Base-by-base conservation (phyloP, 1,140 invertebrate species). In the Aphelenchoides avenae region DNA sequence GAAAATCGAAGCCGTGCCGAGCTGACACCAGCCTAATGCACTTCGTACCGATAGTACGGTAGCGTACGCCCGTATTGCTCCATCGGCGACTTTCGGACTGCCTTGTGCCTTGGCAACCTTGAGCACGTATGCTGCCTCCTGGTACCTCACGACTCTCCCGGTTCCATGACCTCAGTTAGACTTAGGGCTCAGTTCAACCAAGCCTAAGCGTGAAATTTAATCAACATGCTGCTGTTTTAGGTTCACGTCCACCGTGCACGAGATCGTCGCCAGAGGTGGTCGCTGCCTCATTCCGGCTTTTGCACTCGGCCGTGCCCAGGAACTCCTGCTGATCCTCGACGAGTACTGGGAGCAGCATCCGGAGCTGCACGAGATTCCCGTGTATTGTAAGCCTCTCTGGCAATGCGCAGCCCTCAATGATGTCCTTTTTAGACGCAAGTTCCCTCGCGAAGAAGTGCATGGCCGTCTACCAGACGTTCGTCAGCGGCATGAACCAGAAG, bases 381-480 rank as follows among this genome's bases (percentile, higher is more conserved):
- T 99, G 64, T 99, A 99, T 81, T 99, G 71, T 73, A 51, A 49
- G 53, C 54, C 9, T 61, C 33, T 27, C n/a, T n/a, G n/a, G n/a
- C n/a, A n/a, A n/a, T n/a, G n/a, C n/a, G n/a, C n/a, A n/a, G n/a
- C n/a, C n/a, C n/a, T n/a, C n/a, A n/a, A n/a, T n/a, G n/a, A 4
- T n/a, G 3, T 57, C 1, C n/a, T 13, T 47, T 73, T 44, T 50
- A 73, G 71, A 99, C 81, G 94, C 94, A 0, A 96, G 92, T 0
- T 95, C 92, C 0, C 80, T 99, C 34, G 95, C 95, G 2, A 98
- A 98, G 78, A 99, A 99, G 76, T 99, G 95, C 77, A 99, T 99
- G 93, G 88, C 91, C 53, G 94, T 99, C 0, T 99, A 99, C 81
- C 94, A 99, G 79, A 99, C 94, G 0, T 98, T 96, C 77, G 87